Evolutionary conservation across 2,888 invertebrate genomes (phyloP), one percentile per base, ranked within the genome.

Genomic region (Phymatocera aterrima): DNA sequence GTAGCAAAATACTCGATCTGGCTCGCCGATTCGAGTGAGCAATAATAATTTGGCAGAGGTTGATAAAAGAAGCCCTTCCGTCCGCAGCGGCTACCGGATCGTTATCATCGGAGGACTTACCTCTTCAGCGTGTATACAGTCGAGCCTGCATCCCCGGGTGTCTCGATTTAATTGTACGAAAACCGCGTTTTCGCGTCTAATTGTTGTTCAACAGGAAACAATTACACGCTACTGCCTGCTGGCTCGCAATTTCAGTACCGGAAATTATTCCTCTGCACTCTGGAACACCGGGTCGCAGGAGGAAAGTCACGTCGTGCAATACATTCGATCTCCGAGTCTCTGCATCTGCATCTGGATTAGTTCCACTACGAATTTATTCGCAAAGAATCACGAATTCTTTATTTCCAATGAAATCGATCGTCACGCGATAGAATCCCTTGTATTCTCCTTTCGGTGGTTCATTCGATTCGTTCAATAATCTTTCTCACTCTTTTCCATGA

Each of bases 181-280:
- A 34, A 48, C 31, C 48, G 21, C 10, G 31, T 68, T 68, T 68
- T 46, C 37, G 21, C 51, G 18, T 72, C 48, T 72, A 72, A 72
- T 72, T 72, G 72, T 72, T 34, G 72, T 72, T 72, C 15, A 34
- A 72, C 72, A 72, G 72, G 72, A 72, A 72, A 51, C 72, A 72
- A 72, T 72, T 54, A 72, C 34, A 72, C 43, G 68, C 21, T 68
- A 43, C 46, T 68, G 60, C 28, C 60, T 37, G 61, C 37, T 18
- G 8, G n/a, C 37, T 3, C 15, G 46, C 46, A 68, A 68, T 46
- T 46, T 34, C 46, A 28, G 4, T 57, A 68, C 68, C 68, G 68
- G 68, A 68, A 68, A 68, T 68, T 68, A 12, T 68, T 68, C 43
- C 24, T 68, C 68, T 46, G 46, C 46, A 68, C 24, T 68, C 68